A percentile compares a stretch with the other conserved stretches of the same genome.
phyloP scores from a whole-genome alignment of 2,797 vertebrate species.

The Halcyon smyrnensis region DNA sequence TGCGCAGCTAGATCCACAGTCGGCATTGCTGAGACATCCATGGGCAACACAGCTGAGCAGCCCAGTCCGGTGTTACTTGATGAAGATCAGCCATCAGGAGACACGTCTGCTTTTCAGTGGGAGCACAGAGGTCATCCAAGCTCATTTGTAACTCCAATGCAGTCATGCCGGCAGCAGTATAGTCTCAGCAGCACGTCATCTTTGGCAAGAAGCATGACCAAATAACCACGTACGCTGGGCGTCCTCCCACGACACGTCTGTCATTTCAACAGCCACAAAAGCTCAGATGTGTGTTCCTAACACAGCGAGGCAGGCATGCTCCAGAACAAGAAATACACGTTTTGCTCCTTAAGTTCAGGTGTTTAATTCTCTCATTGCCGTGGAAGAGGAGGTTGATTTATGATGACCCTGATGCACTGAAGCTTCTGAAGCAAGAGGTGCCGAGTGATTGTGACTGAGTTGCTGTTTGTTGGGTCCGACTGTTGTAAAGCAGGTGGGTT shows the following conservation, averaged over 20 bases:
- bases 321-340: not conserved
- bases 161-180: not conserved
- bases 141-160: not conserved
- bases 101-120: not conserved
- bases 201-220: not conserved
- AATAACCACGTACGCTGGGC: not conserved
- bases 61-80: not conserved
- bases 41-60: fast-evolving
- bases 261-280: not conserved
- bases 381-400: not conserved
- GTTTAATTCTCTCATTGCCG: not conserved
- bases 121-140: not conserved
- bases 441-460: not conserved
- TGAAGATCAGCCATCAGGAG: not conserved
- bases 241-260: fast-evolving
- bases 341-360: not conserved
- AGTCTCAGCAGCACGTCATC: not conserved
- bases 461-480: not conserved
- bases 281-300: not conserved
- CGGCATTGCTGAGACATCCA: not conserved
- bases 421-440: not conserved
- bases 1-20: fast-evolving
- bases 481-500: not conserved
- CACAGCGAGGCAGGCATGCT: fast-evolving
- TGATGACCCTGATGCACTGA: not conserved